Evolutionary conservation across 2,113 vertebrate genomes (phyloP).

Genomic region (Alethe diademata): DNA sequence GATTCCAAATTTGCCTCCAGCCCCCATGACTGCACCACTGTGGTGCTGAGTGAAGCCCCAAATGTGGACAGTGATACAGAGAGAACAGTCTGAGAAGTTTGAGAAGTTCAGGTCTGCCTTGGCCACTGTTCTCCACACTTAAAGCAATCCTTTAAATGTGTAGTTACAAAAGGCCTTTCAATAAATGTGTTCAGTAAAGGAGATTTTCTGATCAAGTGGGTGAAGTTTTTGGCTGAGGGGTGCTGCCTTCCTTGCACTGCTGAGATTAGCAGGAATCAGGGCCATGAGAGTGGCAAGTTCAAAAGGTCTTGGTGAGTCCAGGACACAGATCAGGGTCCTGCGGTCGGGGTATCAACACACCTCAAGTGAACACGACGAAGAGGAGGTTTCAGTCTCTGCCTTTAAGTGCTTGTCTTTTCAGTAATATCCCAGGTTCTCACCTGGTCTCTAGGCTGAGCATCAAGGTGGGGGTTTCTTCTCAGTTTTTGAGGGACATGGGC

Average conservation of each 20-base stretch:
- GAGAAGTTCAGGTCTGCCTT: not conserved
- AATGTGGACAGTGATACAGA: not conserved
- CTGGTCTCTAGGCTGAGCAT: not conserved
- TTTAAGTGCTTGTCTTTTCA: not conserved
- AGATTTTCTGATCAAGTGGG: not conserved
- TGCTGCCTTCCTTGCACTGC: not conserved
- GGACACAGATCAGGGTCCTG: too few relatives aligned
- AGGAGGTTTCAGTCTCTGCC: not conserved
- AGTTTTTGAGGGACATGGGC: not conserved
- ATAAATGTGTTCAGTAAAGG: not conserved
- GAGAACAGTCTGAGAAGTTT: not conserved
- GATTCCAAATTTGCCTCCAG: not conserved
- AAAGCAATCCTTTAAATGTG: not conserved
- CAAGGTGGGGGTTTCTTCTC: not conserved
- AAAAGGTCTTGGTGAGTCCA: not conserved
- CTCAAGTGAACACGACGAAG: not conserved
- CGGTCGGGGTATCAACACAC: not conserved
- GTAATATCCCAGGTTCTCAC: not conserved
- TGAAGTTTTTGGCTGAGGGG: not conserved
- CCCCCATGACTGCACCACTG: not conserved
- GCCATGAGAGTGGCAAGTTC: not conserved
- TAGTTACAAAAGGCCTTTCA: not conserved
- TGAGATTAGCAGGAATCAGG: not conserved
- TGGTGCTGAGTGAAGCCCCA: not conserved
- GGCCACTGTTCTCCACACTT: not conserved